Evolutionary conservation across 2,888 invertebrate genomes (phyloP), one percentile per base, ranked within the genome.

Genomic region (Rotaria sp.): DNA sequence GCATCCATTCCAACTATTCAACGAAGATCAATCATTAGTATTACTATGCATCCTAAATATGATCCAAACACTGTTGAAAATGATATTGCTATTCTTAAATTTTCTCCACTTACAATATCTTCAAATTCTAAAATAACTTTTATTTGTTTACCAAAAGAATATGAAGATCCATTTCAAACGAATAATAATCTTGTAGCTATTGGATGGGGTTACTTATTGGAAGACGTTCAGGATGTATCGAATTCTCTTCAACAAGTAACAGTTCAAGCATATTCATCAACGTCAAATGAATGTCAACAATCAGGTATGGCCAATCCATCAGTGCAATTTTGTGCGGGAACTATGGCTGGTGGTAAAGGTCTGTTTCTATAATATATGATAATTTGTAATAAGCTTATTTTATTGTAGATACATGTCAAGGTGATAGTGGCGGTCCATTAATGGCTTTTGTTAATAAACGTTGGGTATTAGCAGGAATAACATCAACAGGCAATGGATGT

Each of bases 351-450:
- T 13, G 67, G 67, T 15, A 67, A 67, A 35, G 67, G 35, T 67
- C 13, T 7, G 1, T 10, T 30, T 59, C 10, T 59, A 35, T 10
- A 50, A 11, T 10, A 11, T 50, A 8, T 50, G 2, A 50, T 15
- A 15, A 15, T 18, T 50, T 50, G 2, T 50, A 50, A 18, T 15
- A 15, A 50, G 8, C 2, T 35, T 11, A 35, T 67, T 35, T 18
- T n/a, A 35, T 30, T 13, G 0, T n/a, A 67, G 67, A 67, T 35
- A 67, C 35, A 15, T 67, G 67, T 35, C 67, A 15, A 45, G 86
- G 86, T 10, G 86, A 86, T 26, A 84, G 84, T 11, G 84, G 84
- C 24, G 86, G 86, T 11, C 86, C 86, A 15, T 35, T 86, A 1
- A 30, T 86, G 26, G 86, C 50, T 41, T 86, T 50, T 84, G 45